A percentile compares a stretch with the other conserved stretches of the same genome.
Conservation (phyloP, 2,888 invertebrate species). For the Lysandra coridon region DNA sequence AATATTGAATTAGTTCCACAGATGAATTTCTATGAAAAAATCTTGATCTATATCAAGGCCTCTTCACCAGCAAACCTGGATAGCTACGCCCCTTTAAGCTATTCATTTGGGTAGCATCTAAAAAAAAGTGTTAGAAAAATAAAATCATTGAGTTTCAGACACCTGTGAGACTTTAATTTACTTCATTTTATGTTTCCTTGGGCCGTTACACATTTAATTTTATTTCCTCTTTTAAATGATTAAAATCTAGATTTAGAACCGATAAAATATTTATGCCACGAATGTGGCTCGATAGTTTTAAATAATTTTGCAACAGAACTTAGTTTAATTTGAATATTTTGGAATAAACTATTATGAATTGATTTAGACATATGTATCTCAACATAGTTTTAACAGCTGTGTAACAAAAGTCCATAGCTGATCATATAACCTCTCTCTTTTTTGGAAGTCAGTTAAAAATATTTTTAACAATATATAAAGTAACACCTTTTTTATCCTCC, state of each 20-base stretch:
- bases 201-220: neutral
- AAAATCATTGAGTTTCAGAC: too few relatives aligned
- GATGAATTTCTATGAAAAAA: too few relatives aligned
- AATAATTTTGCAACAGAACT: neutral
- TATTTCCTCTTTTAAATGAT: neutral
- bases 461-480: neutral
- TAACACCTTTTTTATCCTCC: neutral
- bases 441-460: neutral
- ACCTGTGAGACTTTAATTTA: neutral
- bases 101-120: too few relatives aligned
- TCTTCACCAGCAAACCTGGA: too few relatives aligned
- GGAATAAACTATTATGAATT: neutral
- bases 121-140: too few relatives aligned
- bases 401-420: neutral
- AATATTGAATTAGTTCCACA: too few relatives aligned
- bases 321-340: neutral
- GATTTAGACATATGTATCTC: too few relatives aligned
- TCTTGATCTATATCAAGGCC: too few relatives aligned
- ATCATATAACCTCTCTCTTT: neutral
- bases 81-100: too few relatives aligned
- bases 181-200: neutral
- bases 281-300: neutral
- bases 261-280: neutral
- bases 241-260: neutral
- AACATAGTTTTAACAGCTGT: too few relatives aligned